Percentiles rank a stretch among this genome's conserved stretches.
phyloP scores from a whole-genome alignment of 64 coral and sea anemone species.

The Catalaphyllia jardinei region DNA sequence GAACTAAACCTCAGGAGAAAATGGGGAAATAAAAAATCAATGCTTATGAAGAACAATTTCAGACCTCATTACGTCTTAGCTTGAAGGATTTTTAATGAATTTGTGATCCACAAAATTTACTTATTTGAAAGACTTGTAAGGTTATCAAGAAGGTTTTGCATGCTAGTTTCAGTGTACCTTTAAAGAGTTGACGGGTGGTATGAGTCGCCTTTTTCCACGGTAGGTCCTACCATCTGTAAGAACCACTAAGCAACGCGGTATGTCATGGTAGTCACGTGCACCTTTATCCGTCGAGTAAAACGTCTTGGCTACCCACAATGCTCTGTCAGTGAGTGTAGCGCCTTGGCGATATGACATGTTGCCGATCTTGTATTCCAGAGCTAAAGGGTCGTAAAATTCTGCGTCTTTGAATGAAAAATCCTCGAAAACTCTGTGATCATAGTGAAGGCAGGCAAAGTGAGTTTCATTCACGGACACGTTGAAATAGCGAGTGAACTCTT shows the following conservation, averaged over 20 bases:
- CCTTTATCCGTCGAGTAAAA: neutral
- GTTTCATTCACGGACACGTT: conserved; percentile 8
- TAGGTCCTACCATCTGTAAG: neutral
- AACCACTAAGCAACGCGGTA: neutral
- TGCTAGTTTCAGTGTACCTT: neutral
- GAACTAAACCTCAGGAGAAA: too few relatives aligned
- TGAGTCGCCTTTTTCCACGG: neutral
- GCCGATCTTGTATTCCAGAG: neutral
- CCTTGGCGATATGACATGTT: neutral
- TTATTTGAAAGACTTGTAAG: too few relatives aligned
- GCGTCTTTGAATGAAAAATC: conserved; percentile 20
- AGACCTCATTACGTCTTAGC: too few relatives aligned
- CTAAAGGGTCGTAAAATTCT: neutral
- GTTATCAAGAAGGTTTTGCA: too few relatives aligned
- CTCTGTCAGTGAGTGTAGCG: neutral
- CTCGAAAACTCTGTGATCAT: conserved; percentile 4
- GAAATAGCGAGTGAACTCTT: neutral
- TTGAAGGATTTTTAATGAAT: too few relatives aligned
- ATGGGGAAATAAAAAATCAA: too few relatives aligned
- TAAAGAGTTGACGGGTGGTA: neutral
- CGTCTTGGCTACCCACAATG: neutral
- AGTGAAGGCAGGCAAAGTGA: conserved; percentile 26
- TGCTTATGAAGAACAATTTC: too few relatives aligned
- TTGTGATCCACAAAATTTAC: too few relatives aligned
- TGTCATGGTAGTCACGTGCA: neutral